phyloP scores from a whole-genome alignment of 37 sponge, comb jelly and placozoan genomes.

The Lycopodina hypogea region DNA sequence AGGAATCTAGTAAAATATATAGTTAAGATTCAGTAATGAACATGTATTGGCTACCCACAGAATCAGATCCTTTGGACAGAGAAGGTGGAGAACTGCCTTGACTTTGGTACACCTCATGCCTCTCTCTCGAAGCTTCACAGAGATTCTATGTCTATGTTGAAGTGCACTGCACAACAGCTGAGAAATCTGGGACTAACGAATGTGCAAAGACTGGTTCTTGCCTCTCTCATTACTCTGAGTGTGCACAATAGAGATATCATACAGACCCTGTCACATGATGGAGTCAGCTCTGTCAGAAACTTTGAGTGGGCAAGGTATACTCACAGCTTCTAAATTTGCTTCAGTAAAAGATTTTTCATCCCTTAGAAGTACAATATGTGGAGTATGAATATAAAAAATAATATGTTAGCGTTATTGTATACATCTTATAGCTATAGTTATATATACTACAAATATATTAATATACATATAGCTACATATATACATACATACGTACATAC shows the following conservation, averaged over 20 bases:
- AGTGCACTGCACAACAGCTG: conserved; percentile 12
- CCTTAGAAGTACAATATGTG: no score
- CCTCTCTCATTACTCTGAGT: conserved; percentile 52
- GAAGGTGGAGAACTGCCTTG: conserved; percentile 42
- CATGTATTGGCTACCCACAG: conserved; percentile 22
- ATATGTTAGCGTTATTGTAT: no score
- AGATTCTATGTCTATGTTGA: conserved; percentile 34
- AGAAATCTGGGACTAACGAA: not conserved
- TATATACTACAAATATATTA: no score
- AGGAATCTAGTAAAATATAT: no score
- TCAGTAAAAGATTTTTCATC: not conserved
- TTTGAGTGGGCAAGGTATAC: conserved; percentile 75
- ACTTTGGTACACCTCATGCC: not conserved
- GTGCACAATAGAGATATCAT: conserved; percentile 73
- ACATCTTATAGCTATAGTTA: no score
- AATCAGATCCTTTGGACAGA: conserved; percentile 59
- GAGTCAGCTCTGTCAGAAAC: conserved; percentile 29
- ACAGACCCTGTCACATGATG: conserved; percentile 17
- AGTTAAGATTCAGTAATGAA: no score
- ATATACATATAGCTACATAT: no score
- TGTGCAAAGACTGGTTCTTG: conserved; percentile 16
- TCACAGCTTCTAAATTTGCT: no score
- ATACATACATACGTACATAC: no score
- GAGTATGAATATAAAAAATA: no score
- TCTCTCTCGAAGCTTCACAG: conserved; percentile 10